phyloP scores from a whole-genome alignment of 2,888 invertebrate genomes.

The Papilio protenor region DNA sequence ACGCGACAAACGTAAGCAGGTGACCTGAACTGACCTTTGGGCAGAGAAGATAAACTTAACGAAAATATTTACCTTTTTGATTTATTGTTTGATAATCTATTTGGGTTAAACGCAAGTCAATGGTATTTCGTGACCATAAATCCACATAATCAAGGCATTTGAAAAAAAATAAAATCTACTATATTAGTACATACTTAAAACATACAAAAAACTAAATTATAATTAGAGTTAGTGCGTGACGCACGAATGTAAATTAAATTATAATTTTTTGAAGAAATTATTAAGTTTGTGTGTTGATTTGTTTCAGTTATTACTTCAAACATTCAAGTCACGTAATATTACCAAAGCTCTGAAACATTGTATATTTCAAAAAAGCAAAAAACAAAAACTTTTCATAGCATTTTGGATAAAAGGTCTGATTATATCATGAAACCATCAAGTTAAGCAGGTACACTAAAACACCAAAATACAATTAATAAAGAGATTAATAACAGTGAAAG shows the following conservation, averaged over 20 bases:
- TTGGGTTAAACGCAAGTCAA: background rate
- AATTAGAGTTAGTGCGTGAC: background rate
- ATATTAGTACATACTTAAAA: background rate
- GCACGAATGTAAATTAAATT: background rate
- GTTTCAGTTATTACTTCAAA: background rate
- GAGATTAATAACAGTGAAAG: slow-evolving; percentile 28
- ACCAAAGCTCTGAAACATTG: too few relatives aligned
- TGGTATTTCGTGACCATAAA: background rate
- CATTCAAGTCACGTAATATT: too few relatives aligned
- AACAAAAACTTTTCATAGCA: background rate
- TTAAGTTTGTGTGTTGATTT: background rate
- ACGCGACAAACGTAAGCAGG: background rate
- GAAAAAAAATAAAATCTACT: background rate
- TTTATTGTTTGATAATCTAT: background rate
- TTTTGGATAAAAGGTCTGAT: background rate
- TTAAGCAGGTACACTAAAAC: background rate
- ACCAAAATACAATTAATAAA: background rate
- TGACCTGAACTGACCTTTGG: background rate
- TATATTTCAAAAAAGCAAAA: background rate
- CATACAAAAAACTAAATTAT: background rate
- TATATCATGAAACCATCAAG: background rate
- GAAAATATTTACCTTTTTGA: background rate
- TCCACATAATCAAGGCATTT: background rate
- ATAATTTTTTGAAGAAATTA: background rate
- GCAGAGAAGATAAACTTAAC: too few relatives aligned